Percentiles rank a stretch among this genome's conserved stretches.
Conservation (phyloP, 2,113 vertebrate species). For the Siphamia tubifer region DNA sequence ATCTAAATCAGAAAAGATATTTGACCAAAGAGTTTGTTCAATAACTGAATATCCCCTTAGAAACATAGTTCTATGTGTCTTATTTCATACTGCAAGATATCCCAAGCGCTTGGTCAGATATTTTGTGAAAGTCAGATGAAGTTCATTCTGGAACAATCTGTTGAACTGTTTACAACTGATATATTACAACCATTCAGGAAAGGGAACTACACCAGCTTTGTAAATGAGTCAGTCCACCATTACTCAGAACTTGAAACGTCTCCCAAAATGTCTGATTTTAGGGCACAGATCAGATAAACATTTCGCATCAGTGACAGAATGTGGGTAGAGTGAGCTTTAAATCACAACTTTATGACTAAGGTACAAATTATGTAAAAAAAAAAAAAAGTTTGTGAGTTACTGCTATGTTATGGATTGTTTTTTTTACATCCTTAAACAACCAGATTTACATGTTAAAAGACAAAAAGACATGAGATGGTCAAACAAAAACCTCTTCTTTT, state of each 20-base stretch:
- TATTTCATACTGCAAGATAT: conserved; percentile 7
- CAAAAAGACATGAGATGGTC: too few species aligned
- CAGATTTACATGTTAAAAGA: background rate
- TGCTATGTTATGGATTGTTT: background rate
- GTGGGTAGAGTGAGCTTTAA: background rate
- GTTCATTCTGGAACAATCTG: conserved; percentile 13
- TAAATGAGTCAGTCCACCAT: conserved; percentile 44
- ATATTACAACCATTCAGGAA: conserved; percentile 22
- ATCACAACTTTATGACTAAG: background rate
- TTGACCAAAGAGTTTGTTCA: conserved; percentile 9
- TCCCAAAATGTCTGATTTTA: conserved; percentile 45
- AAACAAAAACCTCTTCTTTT: background rate
- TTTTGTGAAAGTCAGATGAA: conserved; percentile 24
- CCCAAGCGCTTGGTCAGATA: conserved; percentile 12
- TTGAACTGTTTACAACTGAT: conserved; percentile 21
- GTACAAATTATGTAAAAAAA: conserved; percentile 5
- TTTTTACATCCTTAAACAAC: too few species aligned
- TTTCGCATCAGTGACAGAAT: background rate
- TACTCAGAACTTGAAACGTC: conserved; percentile 37
- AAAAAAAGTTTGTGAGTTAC: background rate
- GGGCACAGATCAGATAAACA: conserved; percentile 12
- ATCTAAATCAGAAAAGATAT: conserved; percentile 4
- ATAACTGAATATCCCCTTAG: conserved; percentile 3
- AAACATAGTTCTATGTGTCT: conserved; percentile 6
- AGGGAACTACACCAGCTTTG: conserved; percentile 4